phyloP scores from a whole-genome alignment of 2,113 vertebrate species.

The Zosterops japonicus region DNA sequence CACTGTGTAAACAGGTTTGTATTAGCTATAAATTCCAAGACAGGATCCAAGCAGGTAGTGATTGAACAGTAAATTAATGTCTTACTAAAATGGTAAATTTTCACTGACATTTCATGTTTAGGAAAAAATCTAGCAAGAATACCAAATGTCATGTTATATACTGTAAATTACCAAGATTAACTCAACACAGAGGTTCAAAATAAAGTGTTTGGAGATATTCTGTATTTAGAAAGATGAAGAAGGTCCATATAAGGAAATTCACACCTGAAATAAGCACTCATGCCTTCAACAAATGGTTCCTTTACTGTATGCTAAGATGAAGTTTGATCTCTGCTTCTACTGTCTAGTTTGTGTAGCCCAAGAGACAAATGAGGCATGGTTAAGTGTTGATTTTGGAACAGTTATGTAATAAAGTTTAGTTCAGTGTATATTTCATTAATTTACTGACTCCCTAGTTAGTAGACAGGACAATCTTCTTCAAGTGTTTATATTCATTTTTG shows the following conservation, averaged over 20 bases:
- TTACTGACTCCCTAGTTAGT: background rate
- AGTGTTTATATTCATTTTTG: background rate
- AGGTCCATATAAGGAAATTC: background rate
- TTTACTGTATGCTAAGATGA: background rate
- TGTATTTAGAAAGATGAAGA: background rate
- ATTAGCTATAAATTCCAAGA: slow-evolving; percentile 30
- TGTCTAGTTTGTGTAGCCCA: background rate
- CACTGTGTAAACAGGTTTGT: background rate
- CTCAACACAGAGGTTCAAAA: background rate
- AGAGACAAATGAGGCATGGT: background rate
- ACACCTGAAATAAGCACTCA: background rate
- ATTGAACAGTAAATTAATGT: slow-evolving; percentile 35
- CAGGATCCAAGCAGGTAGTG: background rate
- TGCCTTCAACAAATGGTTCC: background rate
- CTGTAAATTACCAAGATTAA: background rate
- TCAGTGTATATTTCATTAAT: background rate
- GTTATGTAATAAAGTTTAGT: background rate
- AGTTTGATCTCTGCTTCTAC: background rate
- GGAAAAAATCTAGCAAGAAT: background rate
- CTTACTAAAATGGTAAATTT: background rate
- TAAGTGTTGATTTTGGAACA: background rate
- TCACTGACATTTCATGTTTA: background rate
- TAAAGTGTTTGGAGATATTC: background rate
- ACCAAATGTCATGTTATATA: background rate
- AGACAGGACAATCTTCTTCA: background rate